Base-by-base conservation (phyloP, 2,888 invertebrate species). In the Drosophila ochracea region DNA sequence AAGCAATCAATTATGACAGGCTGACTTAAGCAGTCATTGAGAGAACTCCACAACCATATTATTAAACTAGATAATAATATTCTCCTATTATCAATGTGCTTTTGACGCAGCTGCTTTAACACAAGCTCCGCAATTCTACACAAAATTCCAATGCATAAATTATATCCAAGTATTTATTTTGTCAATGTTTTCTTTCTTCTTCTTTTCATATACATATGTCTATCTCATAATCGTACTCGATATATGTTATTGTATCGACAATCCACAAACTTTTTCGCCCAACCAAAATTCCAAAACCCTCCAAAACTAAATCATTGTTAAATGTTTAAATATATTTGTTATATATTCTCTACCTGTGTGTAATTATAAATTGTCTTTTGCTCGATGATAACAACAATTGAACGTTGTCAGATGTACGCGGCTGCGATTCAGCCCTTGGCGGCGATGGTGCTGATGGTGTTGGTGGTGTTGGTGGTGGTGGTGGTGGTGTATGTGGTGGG, bases 401-500 rank as follows among this genome's bases (percentile, higher is more conserved):
- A 49, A 50, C 39, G 37, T 73, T 68, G 54, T 59, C 65, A 92
- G 92, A 92, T 82, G 91, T 86, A 62, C 92, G 92, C 70, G 80
- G 80, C 73, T 77, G 76, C 66, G 83, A 89, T 55, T 50, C 66
- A 65, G 82, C 76, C 58, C 41, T 58, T 43, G 63, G 37, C 73
- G 72, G 64, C 66, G 73, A 50, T 66, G 62, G 52, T 62, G 68
- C 33, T 58, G 47, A 57, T 57, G 54, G 30, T 55, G 57, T 35
- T 70, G 70, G 58, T 71, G 58, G 53, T 67, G 75, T 52, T 62
- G 63, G 25, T 68, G 68, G 61, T 72, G 68, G 61, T 72, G 68
- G 61, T 72, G 67, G 60, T 64, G 71, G n/a, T 65, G 66, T 68
- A 64, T 68, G 52, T 71, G 95, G 95, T 94, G 94, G 94, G 92